A percentile compares a stretch with the other conserved stretches of the same genome.
Evolutionary conservation across 2,797 vertebrate genomes (phyloP).

Genomic region (Monodelphis domestica): DNA sequence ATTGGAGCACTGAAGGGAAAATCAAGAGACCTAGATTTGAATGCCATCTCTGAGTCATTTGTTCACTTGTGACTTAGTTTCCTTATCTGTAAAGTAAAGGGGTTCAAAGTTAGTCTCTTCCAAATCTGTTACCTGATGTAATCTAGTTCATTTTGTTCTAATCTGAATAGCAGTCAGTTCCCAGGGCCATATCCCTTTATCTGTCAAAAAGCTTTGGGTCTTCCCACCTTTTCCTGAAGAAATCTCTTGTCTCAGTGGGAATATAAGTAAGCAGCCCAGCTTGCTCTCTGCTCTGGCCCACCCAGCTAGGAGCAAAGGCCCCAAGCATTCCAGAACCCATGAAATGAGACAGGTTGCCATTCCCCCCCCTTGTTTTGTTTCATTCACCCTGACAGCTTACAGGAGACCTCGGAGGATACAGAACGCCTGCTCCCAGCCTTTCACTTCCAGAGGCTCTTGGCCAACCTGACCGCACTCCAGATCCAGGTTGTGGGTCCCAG

Average conservation of each 20-base stretch:
- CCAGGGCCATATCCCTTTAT: background rate
- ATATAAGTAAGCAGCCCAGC: background rate
- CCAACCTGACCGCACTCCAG: conserved; percentile 88
- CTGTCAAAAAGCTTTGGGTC: background rate
- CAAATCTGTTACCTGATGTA: background rate
- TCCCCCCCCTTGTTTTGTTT: background rate
- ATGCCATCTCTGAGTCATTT: background rate
- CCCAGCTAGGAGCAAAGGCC: background rate
- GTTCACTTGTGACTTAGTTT: background rate
- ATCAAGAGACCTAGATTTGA: background rate
- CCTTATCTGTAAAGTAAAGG: background rate
- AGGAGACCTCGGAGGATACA: conserved; percentile 85
- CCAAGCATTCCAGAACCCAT: background rate
- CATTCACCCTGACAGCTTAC: conserved; percentile 83
- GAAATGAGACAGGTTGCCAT: background rate
- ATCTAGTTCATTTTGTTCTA: background rate
- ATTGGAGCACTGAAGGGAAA: background rate
- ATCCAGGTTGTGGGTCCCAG: conserved; percentile 81
- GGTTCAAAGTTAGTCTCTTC: background rate
- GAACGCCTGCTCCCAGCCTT: conserved; percentile 83
- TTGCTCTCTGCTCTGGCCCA: background rate
- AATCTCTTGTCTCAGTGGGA: background rate
- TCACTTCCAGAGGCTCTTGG: conserved; percentile 90
- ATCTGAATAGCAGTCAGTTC: background rate
- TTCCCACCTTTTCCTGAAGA: background rate